Evolutionary conservation across 2,888 invertebrate genomes (phyloP).

Genomic region (Dryobota labecula): DNA sequence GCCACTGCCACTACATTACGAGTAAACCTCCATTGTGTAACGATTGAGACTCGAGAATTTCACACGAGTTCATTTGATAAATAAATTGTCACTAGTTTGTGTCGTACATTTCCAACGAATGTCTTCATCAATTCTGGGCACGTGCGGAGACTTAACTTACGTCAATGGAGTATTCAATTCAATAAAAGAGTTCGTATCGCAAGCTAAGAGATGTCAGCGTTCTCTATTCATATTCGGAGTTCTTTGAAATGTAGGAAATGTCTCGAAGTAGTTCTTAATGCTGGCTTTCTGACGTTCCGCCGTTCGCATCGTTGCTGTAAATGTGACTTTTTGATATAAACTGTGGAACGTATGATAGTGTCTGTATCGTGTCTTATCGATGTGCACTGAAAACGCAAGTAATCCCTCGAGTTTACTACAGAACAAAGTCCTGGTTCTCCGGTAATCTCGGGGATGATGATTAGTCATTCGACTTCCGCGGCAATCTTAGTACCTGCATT

Average conservation of each 20-base stretch:
- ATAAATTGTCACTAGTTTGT: constrained; percentile 46
- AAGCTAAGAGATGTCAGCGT: constrained; percentile 4
- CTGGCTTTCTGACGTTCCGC: background rate
- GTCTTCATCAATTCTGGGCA: constrained; percentile 65
- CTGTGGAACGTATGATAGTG: background rate
- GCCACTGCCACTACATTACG: background rate
- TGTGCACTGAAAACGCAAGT: background rate
- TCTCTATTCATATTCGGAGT: background rate
- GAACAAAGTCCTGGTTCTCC: constrained; percentile 17
- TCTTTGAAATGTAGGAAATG: background rate
- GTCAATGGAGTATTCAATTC: constrained; percentile 67
- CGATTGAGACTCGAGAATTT: constrained; percentile 26
- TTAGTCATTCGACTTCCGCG: background rate
- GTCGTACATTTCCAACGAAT: constrained; percentile 12
- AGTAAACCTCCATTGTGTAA: constrained; percentile 19
- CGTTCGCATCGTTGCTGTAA: too few species aligned
- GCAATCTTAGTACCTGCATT: background rate
- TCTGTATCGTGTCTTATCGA: constrained; percentile 9
- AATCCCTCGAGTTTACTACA: background rate
- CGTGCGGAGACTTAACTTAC: constrained; percentile 68
- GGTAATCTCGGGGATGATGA: background rate
- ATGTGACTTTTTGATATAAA: background rate
- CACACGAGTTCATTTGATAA: constrained; percentile 47
- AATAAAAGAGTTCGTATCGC: constrained; percentile 44
- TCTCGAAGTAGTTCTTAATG: background rate